Base-by-base conservation (phyloP, 2,797 vertebrate genomes). In the Tarsius wallacei region DNA sequence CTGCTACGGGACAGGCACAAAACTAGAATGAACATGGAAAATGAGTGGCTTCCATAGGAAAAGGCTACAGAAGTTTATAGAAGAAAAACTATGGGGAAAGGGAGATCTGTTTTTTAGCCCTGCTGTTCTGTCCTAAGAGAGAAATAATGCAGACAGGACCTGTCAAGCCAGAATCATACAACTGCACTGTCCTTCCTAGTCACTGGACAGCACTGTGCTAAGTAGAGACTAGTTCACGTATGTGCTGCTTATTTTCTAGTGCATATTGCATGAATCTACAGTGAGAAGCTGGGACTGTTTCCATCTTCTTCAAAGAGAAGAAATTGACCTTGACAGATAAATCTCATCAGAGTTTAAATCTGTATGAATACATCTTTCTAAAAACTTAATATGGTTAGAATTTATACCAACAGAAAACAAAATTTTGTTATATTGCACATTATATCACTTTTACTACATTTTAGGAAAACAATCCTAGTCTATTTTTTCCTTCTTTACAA, bases 301-400 rank as follows among this genome's bases (percentile, higher is more conserved):
- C 55, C 49, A 22, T 73, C 88, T 86, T 94, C 73, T 94, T 53
- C 84, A 76, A 77, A 91, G 42, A 73, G 33, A 90, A 87, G 78
- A 97, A 90, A 93, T 0, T 92, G 31, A 33, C 42, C 31, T 92
- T 68, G 63, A 90, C 8, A 93, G 53, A 88, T 57, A 81, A 64
- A 83, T 82, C 70, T 81, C 49, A 89, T 14, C 47, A 95, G 61
- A 88, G 80, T 31, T 83, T 71, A 76, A 93, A 87, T 63, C 77
- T 3, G n/a, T 42, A 70, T 31, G 51, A 89, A 49, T 70, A 78
- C 10, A 76, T 47, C 55, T n/a, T 93, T 89, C 78, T 73, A 91
- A 36, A 96, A 91, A 93, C n/a, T 85, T 63, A 91, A 33, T 33
- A 85, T 7, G 14, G 33, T 59, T 91, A 81, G 49, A 81, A 84